Evolutionary conservation across 2,113 vertebrate species (phyloP), one percentile per base, ranked within the genome.

Genomic region (Camelus bactrianus): DNA sequence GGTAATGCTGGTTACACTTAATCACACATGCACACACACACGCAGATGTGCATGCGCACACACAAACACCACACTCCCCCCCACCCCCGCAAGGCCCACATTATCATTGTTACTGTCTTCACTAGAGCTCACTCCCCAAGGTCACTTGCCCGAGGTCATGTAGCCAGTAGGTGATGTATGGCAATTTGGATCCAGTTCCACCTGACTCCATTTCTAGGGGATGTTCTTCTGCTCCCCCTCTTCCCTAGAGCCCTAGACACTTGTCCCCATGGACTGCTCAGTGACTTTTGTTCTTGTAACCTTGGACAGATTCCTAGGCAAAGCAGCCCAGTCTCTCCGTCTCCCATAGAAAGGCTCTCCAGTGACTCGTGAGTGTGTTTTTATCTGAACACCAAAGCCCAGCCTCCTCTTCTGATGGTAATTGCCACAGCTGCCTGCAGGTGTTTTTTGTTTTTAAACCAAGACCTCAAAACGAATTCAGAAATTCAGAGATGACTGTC

Each of bases 381-480:
- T 94, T 56, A 80, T 89, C 77, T 60, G 48, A 69, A 32, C 32
- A 35, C 56, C 48, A 38, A 70, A 94, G 79, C 64, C 46, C 93
- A 76, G 42, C 93, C 92, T 92, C 69, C 70, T 88, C 16, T 75
- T 67, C 73, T 64, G 13, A 42, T 46, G 9, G 50, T 89, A 97
- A 89, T 17, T 67, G n/a, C 88, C 80, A 87, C 42, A 80, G 86
- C 83, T 93, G n/a, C 60, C 62, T 95, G 91, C 62, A 97, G 89
- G 91, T 97, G 93, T 82, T 70, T 93, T 94, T 91, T 91, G 82
- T 69, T 93, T 97, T 95, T 67, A 86, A 96, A 81, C 75, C 30
- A 82, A 96, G 86, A 77, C 83, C 19, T 96, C 77, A 69, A 62
- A 65, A 26, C 5, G 24, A 89, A 77, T 62, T 91, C 65, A 79